Conservation (phyloP, 2,888 invertebrate species). For the Melieria crassipennis region DNA sequence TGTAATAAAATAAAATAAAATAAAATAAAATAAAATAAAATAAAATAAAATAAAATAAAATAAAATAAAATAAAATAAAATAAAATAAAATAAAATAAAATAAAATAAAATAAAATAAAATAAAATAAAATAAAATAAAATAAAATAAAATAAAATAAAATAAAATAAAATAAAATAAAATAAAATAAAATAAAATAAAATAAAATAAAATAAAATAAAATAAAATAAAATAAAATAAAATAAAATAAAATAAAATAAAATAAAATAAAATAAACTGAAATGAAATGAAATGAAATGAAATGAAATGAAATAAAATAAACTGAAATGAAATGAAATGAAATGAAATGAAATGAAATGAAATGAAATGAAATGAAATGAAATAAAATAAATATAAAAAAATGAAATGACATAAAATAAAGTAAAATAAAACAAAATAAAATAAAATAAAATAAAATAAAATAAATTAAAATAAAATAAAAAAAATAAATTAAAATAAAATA, state of each 20-base stretch:
- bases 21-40: too few species aligned
- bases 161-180: not conserved
- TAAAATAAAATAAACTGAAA: not conserved
- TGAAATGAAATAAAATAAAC: not conserved
- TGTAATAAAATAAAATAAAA: too few species aligned
- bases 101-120: too few species aligned
- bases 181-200: not conserved
- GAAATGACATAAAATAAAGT: not conserved
- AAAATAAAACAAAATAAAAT: slow-evolving; percentile 22
- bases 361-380: not conserved
- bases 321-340: not conserved
- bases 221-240: not conserved
- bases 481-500: not conserved
- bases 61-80: not conserved
- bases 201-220: not conserved
- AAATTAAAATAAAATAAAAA: not conserved
- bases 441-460: not conserved
- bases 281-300: not conserved
- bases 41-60: not conserved
- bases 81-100: not conserved
- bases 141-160: not conserved
- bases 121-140: not conserved
- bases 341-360: not conserved
- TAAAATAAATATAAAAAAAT: slow-evolving; percentile 7
- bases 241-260: slow-evolving; percentile 13